Conservation (phyloP, 2,113 vertebrate genomes). For the Hyla sarda region DNA sequence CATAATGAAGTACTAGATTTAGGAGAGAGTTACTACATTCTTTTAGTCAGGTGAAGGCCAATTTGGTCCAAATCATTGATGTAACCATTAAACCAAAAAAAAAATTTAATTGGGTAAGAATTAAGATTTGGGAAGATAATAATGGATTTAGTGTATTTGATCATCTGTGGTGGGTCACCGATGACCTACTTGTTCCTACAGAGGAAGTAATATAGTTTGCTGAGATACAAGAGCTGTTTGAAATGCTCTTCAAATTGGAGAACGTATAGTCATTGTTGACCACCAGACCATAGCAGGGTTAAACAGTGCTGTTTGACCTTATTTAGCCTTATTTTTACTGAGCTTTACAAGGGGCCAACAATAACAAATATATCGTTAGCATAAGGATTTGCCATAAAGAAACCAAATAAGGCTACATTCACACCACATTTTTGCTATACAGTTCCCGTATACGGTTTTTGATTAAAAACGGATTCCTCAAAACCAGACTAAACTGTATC, state of each 20-base stretch:
- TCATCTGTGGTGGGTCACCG: not conserved
- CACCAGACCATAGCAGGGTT: too few species aligned
- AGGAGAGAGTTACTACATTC: not conserved
- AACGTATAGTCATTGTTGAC: not conserved
- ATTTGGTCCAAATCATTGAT: not conserved
- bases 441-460: too few species aligned
- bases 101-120: not conserved
- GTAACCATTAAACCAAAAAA: not conserved
- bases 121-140: not conserved
- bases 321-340: too few species aligned
- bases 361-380: not conserved
- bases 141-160: not conserved
- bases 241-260: not conserved
- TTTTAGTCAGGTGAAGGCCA: not conserved
- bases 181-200: not conserved
- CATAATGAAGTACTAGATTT: not conserved
- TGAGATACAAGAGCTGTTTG: not conserved
- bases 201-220: not conserved
- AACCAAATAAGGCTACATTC: too few species aligned
- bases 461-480: too few species aligned
- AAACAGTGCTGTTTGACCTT: too few species aligned
- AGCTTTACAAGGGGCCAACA: not conserved
- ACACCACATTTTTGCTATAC: too few species aligned
- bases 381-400: too few species aligned
- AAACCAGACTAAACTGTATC: too few species aligned